A percentile compares a stretch with the other conserved stretches of the same genome.
Evolutionary conservation across 2,888 invertebrate genomes (phyloP).

Genomic region (Latrodectus hesperus): DNA sequence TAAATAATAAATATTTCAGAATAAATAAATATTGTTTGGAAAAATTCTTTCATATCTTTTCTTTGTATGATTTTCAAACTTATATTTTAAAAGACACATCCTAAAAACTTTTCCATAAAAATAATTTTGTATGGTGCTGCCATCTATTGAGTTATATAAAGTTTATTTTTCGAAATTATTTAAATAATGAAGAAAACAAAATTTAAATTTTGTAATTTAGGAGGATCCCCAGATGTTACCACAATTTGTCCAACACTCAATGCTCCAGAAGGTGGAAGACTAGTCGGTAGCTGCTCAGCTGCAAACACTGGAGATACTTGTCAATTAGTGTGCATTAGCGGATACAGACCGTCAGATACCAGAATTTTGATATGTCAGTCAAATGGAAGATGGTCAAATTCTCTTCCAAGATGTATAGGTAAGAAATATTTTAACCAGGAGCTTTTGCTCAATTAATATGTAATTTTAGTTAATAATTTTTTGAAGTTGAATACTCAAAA

Average conservation of each 20-base stretch:
- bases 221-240: constrained; percentile 18
- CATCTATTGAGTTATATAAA: neutral
- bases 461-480: neutral
- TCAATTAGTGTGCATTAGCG: constrained; percentile 56
- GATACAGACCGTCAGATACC: constrained; percentile 60
- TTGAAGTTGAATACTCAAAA: no score
- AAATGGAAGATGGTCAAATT: constrained; percentile 51
- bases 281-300: constrained; percentile 53
- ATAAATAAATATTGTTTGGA: no score
- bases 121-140: neutral
- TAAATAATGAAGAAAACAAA: no score
- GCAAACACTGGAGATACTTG: constrained; percentile 55
- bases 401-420: constrained; percentile 48
- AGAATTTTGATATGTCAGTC: constrained; percentile 46
- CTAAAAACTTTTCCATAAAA: neutral
- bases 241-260: constrained; percentile 44
- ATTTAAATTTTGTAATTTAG: constrained; percentile 1
- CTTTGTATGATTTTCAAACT: no score
- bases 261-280: constrained; percentile 48
- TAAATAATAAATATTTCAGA: no score
- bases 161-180: no score
- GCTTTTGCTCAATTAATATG: neutral
- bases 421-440: neutral
- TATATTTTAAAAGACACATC: no score
- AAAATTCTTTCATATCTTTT: no score